These are phyloP conservation scores for Martes flavigula DNA, from an alignment of 2,797 vertebrate species.

Conservation along the genomic window DNA sequence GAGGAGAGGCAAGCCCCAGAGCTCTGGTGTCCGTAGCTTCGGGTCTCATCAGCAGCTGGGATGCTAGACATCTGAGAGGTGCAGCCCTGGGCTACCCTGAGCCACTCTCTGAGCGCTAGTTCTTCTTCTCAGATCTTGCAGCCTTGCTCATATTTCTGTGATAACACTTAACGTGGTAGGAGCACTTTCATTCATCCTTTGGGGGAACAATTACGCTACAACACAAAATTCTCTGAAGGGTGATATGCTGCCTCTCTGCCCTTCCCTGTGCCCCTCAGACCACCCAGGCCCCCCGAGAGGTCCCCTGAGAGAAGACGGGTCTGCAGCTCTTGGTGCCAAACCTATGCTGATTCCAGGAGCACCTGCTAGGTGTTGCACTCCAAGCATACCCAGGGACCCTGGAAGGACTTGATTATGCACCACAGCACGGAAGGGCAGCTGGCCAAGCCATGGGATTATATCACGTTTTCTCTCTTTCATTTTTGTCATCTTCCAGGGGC, in stretches of 20 bases:
- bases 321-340: background rate
- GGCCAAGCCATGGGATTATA: background rate
- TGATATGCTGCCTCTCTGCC: rapidly evolving
- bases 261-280: background rate
- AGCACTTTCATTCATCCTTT: background rate
- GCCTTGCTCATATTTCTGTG: background rate
- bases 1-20: background rate
- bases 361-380: background rate
- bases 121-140: background rate
- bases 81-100: no score
- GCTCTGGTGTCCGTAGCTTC: background rate
- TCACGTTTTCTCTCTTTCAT: background rate
- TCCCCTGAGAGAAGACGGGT: background rate
- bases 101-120: background rate
- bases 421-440: rapidly evolving
- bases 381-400: rapidly evolving
- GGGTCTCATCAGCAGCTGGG: background rate
- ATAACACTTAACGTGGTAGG: background rate
- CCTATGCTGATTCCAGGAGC: background rate
- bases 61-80: rapidly evolving
- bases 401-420: no score
- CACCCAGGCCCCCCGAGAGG: rapidly evolving
- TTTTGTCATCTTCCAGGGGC: background rate
- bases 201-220: background rate
- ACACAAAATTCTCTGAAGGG: no score